Base-by-base conservation (phyloP, 2,888 invertebrate species). In the Clusia tigrina region DNA sequence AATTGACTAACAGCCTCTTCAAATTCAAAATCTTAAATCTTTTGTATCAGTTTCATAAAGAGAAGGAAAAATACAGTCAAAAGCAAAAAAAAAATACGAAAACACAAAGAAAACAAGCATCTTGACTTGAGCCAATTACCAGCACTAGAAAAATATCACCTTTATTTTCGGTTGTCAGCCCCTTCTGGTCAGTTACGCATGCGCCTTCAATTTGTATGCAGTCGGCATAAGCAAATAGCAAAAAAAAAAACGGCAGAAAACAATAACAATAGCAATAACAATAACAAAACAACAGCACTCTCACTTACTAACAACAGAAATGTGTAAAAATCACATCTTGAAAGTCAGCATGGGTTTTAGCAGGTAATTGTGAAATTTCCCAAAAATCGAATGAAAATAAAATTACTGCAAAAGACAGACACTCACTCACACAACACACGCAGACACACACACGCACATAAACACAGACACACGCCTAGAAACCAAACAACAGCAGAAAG, bases 41-140 rank as follows among this genome's bases (percentile, higher is more conserved):
- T 9, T 48, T 48, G 48, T 48, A n/a, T 42, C n/a, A 42, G n/a
- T 32, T 32, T 42, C 6, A 32, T 6, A 32, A 32, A 32, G 32
- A 6, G 12, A 48, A 18, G 2, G 22, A 22, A 18, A 48, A 48
- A n/a, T n/a, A n/a, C n/a, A n/a, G n/a, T n/a, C 48, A 48, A 18
- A 18, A 20, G 12, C 9, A n/a, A 15, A n/a, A 6, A 42, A n/a
- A 3, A n/a, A 42, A 6, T 3, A 42, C 42, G n/a, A 42, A n/a
- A 42, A 42, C 6, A 42, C n/a, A 42, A 42, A 26, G 23, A 66
- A 68, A 46, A 72, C 67, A 67, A 54, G 74, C 74, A 75, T 75
- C 74, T 75, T 75, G 74, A 76, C 71, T 76, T 73, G 68, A 73
- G 74, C 76, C 74, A 75, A 75, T 75, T 75, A 76, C 70, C 74